A percentile compares a stretch with the other conserved stretches of the same genome.
These are phyloP conservation scores for Pteronotus mesoamericanus DNA, from an alignment of 2,797 vertebrate genomes.

Conservation along the genomic window DNA sequence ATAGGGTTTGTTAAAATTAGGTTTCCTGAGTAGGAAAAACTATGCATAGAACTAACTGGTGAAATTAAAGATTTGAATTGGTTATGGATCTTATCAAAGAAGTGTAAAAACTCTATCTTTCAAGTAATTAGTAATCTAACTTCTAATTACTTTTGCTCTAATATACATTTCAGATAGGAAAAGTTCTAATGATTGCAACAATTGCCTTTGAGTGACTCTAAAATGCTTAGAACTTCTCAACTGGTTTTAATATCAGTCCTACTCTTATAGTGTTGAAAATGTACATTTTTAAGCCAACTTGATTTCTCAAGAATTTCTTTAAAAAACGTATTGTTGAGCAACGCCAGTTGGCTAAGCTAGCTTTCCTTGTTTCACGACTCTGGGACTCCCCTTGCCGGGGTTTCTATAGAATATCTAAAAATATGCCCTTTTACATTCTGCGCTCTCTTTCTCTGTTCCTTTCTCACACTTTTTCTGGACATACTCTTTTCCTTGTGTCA, in stretches of 20 bases:
- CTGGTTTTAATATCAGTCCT: not conserved
- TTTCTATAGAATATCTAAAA: not conserved
- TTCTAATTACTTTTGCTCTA: slow-evolving; percentile 45
- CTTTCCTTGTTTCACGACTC: not conserved
- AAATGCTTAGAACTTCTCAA: not conserved
- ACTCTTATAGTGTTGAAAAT: not conserved
- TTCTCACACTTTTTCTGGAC: not conserved
- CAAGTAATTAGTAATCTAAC: slow-evolving; percentile 49
- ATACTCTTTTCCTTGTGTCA: not conserved
- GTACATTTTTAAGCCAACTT: not conserved
- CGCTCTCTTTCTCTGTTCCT: not conserved
- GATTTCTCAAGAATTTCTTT: not conserved
- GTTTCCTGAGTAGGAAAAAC: not conserved
- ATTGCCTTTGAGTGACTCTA: not conserved
- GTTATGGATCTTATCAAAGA: slow-evolving; percentile 50
- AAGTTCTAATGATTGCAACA: slow-evolving; percentile 2
- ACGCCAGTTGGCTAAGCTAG: not conserved
- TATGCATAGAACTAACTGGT: not conserved
- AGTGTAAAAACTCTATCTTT: slow-evolving; percentile 11
- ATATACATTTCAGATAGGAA: not conserved
- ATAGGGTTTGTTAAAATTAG: not conserved
- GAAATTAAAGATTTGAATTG: slow-evolving; percentile 28
- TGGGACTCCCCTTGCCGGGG: not conserved
- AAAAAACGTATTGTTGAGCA: not conserved
- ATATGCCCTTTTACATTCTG: not conserved